These are phyloP conservation scores for Lophius piscatorius DNA, from an alignment of 2,113 vertebrate species.

Conservation along the genomic window DNA sequence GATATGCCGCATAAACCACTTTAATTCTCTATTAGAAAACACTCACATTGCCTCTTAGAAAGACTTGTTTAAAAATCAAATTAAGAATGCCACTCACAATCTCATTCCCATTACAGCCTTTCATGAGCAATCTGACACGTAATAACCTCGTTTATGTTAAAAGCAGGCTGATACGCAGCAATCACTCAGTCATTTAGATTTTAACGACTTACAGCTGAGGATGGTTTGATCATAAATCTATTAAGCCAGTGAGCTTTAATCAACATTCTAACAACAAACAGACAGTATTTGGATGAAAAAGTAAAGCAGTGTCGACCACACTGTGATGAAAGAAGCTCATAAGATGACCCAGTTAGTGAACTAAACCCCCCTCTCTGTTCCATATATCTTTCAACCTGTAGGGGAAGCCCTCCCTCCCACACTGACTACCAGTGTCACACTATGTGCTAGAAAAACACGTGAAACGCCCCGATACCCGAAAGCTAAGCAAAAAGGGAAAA, in stretches of 20 bases:
- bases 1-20: too few species aligned
- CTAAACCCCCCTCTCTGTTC: constrained; percentile 40
- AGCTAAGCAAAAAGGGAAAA: background rate
- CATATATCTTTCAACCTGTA: constrained; percentile 64
- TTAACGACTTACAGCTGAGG: constrained; percentile 9
- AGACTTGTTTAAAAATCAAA: background rate
- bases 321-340: constrained; percentile 40
- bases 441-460: constrained; percentile 37
- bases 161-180: background rate
- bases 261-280: too few species aligned
- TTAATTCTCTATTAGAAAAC: too few species aligned
- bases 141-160: constrained; percentile 1
- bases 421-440: constrained; percentile 7
- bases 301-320: background rate
- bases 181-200: constrained; percentile 11
- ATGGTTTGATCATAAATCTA: constrained; percentile 21
- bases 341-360: constrained; percentile 67
- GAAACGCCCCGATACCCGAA: too few species aligned
- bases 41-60: too few species aligned
- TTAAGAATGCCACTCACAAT: constrained; percentile 6
- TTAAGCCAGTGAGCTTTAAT: too few species aligned
- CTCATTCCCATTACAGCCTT: background rate
- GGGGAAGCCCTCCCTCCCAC: constrained; percentile 60
- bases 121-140: background rate
- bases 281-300: constrained; percentile 18